phyloP scores from a whole-genome alignment of 1,140 invertebrate species.

The Polyergus mexicanus region DNA sequence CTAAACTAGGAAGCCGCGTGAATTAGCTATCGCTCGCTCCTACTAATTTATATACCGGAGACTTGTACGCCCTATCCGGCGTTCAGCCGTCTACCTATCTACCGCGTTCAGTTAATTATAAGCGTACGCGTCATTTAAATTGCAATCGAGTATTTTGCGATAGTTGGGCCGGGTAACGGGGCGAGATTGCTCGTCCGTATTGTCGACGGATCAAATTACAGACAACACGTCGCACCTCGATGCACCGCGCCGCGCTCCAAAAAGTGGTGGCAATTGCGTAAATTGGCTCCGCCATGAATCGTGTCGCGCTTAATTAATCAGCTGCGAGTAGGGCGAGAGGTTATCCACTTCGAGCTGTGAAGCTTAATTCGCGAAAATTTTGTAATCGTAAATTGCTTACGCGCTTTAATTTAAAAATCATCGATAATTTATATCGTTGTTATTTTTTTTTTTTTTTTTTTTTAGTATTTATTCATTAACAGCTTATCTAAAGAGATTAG shows the following conservation, averaged over 20 bases:
- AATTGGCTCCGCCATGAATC: conserved; percentile 59
- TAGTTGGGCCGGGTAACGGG: conserved; percentile 36
- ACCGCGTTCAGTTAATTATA: conserved; percentile 46
- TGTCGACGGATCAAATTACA: conserved; percentile 56
- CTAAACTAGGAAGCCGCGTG: conserved; percentile 20
- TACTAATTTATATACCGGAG: conserved; percentile 40
- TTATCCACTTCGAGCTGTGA: conserved; percentile 30
- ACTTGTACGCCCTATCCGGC: neutral
- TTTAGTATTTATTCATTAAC: neutral
- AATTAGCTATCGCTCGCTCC: conserved; percentile 46
- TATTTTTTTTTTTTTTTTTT: conserved; percentile 11
- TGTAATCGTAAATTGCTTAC: conserved; percentile 30
- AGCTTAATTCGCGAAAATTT: conserved; percentile 42
- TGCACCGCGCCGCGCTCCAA: conserved; percentile 45
- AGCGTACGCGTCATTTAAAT: conserved; percentile 58
- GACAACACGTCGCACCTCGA: conserved; percentile 45
- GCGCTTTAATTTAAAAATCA: neutral
- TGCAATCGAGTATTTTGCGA: conserved; percentile 58
- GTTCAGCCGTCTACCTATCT: neutral
- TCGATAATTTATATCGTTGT: neutral
- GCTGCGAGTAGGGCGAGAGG: conserved; percentile 45
- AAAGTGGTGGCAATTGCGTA: conserved; percentile 64
- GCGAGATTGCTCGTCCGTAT: conserved; percentile 45
- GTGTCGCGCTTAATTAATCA: conserved; percentile 62
- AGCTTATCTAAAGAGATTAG: neutral